These are phyloP conservation scores for Nasonia longicornis DNA, from an alignment of 1,140 invertebrate species.

Conservation along the genomic window DNA sequence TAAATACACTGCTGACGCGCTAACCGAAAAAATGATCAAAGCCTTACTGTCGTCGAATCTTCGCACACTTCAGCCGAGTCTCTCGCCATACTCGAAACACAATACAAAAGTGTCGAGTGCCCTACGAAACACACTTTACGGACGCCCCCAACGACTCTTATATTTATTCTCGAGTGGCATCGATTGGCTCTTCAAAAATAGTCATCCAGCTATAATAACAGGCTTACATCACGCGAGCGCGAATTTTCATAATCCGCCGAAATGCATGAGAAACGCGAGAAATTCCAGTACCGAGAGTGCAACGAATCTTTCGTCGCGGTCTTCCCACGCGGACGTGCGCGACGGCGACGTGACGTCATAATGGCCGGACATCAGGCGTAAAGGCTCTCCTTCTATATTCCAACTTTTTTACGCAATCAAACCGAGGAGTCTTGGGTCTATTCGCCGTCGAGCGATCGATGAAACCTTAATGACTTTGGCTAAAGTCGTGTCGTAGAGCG, in stretches of 20 bases:
- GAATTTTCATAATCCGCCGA: background rate
- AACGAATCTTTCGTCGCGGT: background rate
- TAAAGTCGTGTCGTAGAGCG: background rate
- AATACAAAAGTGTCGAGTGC: background rate
- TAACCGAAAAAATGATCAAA: background rate
- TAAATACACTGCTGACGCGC: background rate
- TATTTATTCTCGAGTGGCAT: background rate
- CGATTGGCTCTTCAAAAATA: slow-evolving; percentile 6
- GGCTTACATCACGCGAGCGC: background rate
- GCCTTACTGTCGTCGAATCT: background rate
- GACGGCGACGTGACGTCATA: background rate
- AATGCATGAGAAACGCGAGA: background rate
- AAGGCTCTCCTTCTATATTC: background rate
- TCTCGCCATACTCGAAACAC: background rate
- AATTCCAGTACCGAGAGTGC: background rate
- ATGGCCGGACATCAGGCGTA: background rate
- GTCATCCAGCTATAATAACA: background rate
- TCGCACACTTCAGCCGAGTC: background rate
- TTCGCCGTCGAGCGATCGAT: slow-evolving; percentile 8
- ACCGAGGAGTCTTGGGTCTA: background rate
- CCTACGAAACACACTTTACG: too few species aligned
- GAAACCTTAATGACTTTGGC: slow-evolving; percentile 4
- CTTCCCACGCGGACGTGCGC: too few species aligned
- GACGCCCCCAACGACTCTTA: background rate
- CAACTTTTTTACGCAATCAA: background rate